These are phyloP conservation scores for Halcyon badia DNA, from an alignment of 2,797 vertebrate genomes.

Conservation along the genomic window DNA sequence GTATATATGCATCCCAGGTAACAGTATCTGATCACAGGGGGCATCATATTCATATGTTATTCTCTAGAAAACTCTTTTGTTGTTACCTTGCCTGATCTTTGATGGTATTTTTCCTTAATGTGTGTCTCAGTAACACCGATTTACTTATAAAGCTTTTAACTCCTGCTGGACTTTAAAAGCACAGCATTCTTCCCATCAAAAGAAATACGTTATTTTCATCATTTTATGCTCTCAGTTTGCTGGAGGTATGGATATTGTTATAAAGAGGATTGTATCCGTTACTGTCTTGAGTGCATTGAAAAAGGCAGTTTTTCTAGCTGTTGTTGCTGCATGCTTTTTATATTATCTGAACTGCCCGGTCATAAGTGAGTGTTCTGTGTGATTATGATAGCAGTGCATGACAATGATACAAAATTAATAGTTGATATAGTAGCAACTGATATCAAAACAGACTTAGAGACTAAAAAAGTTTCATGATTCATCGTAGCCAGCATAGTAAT, in stretches of 20 bases:
- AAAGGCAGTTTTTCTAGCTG: not conserved
- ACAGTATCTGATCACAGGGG: not conserved
- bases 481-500: not conserved
- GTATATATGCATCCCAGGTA: not conserved
- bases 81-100: not conserved
- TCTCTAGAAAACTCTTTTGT: not conserved
- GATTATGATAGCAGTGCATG: not conserved
- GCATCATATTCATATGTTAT: not conserved
- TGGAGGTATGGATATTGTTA: not conserved
- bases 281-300: not conserved
- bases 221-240: not conserved
- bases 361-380: slow-evolving; percentile 35
- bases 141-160: not conserved
- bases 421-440: not conserved
- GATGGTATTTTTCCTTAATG: not conserved
- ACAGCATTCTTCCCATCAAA: not conserved
- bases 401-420: not conserved
- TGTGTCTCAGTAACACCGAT: not conserved
- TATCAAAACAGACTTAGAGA: not conserved
- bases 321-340: not conserved
- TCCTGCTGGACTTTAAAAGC: not conserved
- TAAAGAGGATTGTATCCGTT: not conserved
- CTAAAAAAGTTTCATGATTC: not conserved
- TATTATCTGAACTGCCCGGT: slow-evolving; percentile 17
- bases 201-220: not conserved